Base-by-base conservation (phyloP, 2,888 invertebrate genomes). In the Nomada fucata region DNA sequence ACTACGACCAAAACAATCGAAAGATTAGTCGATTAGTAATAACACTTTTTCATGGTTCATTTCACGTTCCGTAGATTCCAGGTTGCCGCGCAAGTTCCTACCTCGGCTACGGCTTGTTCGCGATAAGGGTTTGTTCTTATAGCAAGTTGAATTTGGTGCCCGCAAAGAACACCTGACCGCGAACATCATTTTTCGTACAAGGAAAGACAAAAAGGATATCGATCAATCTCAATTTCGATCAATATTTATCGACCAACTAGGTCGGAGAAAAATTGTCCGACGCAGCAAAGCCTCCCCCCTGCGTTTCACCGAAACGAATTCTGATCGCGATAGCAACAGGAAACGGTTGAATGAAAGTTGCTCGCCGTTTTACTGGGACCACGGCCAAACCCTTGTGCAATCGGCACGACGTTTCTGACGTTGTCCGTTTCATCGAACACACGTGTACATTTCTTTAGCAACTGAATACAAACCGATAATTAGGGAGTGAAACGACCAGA, bases 331-430 rank as follows among this genome's bases (percentile, higher is more conserved):
- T 52, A 20, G 15, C 50, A 57, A 15, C 10, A 36, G 36, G 36
- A 36, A 36, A 2, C 4, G 18, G 15, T 11, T 59, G 73, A 73
- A 73, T 59, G 73, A 73, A 57, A 73, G n/a, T 47, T 15, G 64
- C 36, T 73, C 5, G 47, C 73, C 64, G 42, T 71, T 76, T 71
- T 57, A 50, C 29, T 57, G 65, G 81, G 59, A 55, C 60, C 52
- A 13, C 29, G 29, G 57, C 67, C 81, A 71, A 81, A 50, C 13
- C 23, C 3, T 82, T 82, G 67, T 52, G 65, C 61, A 82, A 82
- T 61, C 55, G 52, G 60, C 61, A 63, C 44, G 76, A 60, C 53
- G 20, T 36, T 65, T 59, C 70, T n/a, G 64, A 29, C 52, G 23
- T 36, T 18, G 47, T 60, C 9, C 23, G 70, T 15, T 55, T 60